phyloP scores from a whole-genome alignment of 2,888 invertebrate species.

The Panopea generosa region DNA sequence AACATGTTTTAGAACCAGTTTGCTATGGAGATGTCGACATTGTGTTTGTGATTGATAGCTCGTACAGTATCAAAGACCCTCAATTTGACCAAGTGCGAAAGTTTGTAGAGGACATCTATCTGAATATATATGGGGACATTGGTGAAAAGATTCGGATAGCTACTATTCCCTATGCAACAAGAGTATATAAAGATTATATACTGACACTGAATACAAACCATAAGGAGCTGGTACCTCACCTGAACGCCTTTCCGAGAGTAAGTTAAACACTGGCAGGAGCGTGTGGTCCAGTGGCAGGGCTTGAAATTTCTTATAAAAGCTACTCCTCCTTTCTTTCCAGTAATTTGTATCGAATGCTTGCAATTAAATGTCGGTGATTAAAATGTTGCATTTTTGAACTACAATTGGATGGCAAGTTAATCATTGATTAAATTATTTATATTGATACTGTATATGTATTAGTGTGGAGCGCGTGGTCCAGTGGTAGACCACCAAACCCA shows the following conservation, averaged over 20 bases:
- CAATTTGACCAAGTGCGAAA: constrained; percentile 10
- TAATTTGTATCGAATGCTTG: too few species aligned
- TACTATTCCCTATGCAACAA: constrained; percentile 25
- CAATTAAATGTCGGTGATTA: too few species aligned
- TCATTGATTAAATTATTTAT: too few species aligned
- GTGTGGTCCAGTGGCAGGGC: too few species aligned
- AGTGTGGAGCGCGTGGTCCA: too few species aligned
- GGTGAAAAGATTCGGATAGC: constrained; percentile 19
- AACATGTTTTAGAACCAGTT: constrained; percentile 10
- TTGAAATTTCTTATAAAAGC: too few species aligned
- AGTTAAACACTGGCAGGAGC: too few species aligned
- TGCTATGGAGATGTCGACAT: constrained; percentile 33
- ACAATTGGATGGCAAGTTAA: too few species aligned
- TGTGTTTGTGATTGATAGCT: constrained; percentile 27
- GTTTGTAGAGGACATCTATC: constrained; percentile 16
- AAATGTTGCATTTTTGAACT: too few species aligned
- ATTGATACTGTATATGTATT: too few species aligned
- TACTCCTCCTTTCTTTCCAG: too few species aligned
- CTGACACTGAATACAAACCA: neutral
- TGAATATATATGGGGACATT: neutral
- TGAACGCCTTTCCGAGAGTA: constrained; percentile 18
- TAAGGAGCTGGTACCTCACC: neutral
- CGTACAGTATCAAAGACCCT: constrained; percentile 8
- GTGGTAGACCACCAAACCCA: too few species aligned
- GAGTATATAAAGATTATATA: constrained; percentile 10